Evolutionary conservation across 2,113 vertebrate species (phyloP).

Genomic region (Tupaia tana): DNA sequence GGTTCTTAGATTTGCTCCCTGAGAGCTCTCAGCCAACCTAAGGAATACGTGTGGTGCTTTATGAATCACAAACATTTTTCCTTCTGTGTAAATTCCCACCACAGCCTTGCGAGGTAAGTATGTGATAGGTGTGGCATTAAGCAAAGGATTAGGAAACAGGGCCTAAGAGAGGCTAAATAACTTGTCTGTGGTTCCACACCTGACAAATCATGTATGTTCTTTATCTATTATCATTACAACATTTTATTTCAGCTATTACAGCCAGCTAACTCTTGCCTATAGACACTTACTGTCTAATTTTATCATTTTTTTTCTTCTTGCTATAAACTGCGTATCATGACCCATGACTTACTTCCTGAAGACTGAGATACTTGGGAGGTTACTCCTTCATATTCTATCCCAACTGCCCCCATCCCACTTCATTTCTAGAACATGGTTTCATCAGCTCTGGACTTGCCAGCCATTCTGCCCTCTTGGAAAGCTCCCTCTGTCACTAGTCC

Average conservation of each 20-base stretch:
- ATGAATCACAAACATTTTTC: not conserved
- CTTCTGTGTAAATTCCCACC: not conserved
- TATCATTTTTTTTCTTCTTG: constrained; percentile 60
- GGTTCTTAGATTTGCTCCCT: not conserved
- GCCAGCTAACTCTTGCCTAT: not conserved
- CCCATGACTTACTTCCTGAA: constrained; percentile 33
- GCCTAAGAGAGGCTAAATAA: not conserved
- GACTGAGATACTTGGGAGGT: constrained; percentile 11
- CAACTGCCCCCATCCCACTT: not conserved
- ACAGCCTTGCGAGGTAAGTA: constrained; percentile 2
- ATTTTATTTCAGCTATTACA: constrained; percentile 30
- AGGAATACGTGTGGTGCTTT: not conserved
- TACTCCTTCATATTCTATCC: not conserved
- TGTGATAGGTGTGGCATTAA: constrained; percentile 27
- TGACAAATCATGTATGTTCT: not conserved
- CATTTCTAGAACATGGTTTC: constrained; percentile 32
- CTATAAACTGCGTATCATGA: constrained; percentile 13
- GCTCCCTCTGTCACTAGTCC: not conserved
- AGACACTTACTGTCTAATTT: not conserved
- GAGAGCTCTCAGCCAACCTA: not conserved
- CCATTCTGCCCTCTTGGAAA: not conserved
- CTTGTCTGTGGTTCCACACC: constrained; percentile 26
- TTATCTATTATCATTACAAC: not conserved
- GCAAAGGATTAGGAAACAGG: constrained; percentile 40
- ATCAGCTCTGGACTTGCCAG: not conserved